These are phyloP conservation scores for Brachionus manjavacas DNA, from an alignment of 1,140 invertebrate species.

Conservation along the genomic window DNA sequence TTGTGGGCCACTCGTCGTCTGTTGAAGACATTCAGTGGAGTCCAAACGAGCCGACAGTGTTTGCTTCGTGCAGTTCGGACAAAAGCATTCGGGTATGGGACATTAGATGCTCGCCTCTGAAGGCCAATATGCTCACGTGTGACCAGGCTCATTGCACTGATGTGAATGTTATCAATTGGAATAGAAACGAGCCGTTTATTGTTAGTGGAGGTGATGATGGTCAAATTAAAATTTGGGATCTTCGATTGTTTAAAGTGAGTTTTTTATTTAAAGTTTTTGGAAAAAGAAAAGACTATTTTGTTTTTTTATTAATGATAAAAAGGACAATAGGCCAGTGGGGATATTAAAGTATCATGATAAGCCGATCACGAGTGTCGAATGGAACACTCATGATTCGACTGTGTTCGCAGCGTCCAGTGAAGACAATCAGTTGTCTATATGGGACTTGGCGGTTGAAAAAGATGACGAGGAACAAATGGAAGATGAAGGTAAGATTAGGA, in stretches of 20 bases:
- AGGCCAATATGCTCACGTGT: constrained; percentile 85
- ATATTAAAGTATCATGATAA: constrained; percentile 85
- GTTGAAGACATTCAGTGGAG: constrained; percentile 99
- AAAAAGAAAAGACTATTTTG: not conserved
- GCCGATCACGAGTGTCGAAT: constrained; percentile 90
- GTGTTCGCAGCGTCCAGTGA: constrained; percentile 86
- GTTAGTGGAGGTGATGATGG: constrained; percentile 93
- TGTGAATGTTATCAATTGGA: constrained; percentile 97
- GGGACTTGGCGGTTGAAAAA: constrained; percentile 89
- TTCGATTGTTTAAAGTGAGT: constrained; percentile 74
- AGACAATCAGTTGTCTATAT: constrained; percentile 92
- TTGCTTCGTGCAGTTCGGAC: constrained; percentile 92
- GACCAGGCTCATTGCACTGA: constrained; percentile 80
- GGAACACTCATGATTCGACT: constrained; percentile 85
- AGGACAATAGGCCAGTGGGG: constrained; percentile 70
- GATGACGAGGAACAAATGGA: constrained; percentile 47
- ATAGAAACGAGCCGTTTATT: constrained; percentile 77
- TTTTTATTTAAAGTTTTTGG: not conserved
- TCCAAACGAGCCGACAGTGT: constrained; percentile 75
- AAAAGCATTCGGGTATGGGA: constrained; percentile 69
- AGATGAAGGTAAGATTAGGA: not conserved
- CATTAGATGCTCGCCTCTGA: constrained; percentile 71
- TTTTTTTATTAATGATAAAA: constrained; percentile 45
- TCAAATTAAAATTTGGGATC: constrained; percentile 86
- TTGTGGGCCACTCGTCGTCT: constrained; percentile 79